Percentiles rank a stretch among this genome's conserved stretches.
Conservation (phyloP, 2,113 vertebrate genomes). For the Calypte anna region DNA sequence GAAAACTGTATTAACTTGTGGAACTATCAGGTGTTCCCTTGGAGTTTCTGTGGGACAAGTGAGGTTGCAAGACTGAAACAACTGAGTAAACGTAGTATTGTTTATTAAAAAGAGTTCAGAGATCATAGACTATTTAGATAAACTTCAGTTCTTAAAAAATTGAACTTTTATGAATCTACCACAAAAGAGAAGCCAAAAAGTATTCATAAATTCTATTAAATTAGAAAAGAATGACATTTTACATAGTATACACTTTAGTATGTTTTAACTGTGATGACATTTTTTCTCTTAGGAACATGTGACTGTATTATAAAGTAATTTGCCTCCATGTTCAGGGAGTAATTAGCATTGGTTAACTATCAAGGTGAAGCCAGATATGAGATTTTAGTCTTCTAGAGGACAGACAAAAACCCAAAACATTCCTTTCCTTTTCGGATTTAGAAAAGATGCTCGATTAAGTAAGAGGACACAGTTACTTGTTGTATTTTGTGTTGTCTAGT, state of each 20-base stretch:
- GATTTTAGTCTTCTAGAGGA: not conserved
- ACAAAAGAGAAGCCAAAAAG: not conserved
- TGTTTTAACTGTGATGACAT: not conserved
- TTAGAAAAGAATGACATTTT: not conserved
- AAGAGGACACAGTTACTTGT: not conserved
- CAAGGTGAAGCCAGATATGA: not conserved
- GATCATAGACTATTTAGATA: not conserved
- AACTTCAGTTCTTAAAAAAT: not conserved
- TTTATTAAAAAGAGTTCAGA: not conserved
- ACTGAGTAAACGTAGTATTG: accelerated
- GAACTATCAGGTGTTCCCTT: not conserved
- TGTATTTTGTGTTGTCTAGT: not conserved
- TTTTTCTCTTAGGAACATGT: not conserved
- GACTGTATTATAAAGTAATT: not conserved
- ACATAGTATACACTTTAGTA: not conserved
- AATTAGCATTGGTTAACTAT: not conserved
- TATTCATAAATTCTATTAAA: not conserved
- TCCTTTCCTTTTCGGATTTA: not conserved
- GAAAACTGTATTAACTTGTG: not conserved
- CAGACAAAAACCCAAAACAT: accelerated
- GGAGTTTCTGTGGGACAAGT: not conserved
- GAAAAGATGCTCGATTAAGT: not conserved
- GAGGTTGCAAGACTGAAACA: not conserved
- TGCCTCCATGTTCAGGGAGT: not conserved
- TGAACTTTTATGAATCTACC: not conserved